Conservation (phyloP, 1,140 invertebrate species). For the Drusus annulatus region DNA sequence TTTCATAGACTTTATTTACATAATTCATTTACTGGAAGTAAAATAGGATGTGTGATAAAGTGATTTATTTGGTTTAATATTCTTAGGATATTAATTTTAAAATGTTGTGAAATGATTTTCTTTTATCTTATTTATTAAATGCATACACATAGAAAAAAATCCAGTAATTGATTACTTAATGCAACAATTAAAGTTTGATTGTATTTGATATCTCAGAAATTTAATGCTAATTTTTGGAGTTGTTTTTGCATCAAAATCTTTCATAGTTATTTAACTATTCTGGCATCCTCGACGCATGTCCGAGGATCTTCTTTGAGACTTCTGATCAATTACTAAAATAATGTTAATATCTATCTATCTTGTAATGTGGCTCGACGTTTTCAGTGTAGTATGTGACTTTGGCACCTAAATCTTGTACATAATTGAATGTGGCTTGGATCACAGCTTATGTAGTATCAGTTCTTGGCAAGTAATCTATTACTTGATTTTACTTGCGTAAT, state of each 20-base stretch:
- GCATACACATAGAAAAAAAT: slow-evolving; percentile 41
- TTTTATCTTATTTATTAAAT: slow-evolving; percentile 13
- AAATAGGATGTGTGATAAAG: slow-evolving; percentile 36
- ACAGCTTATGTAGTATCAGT: slow-evolving; percentile 60
- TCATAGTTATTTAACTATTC: slow-evolving; percentile 32
- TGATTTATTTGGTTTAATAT: slow-evolving; percentile 22
- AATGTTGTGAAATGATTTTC: slow-evolving; percentile 33
- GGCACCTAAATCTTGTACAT: slow-evolving; percentile 59
- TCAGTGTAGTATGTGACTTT: slow-evolving; percentile 58
- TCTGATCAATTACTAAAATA: slow-evolving; percentile 55
- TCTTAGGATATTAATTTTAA: slow-evolving; percentile 27
- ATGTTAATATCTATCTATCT: slow-evolving; percentile 51
- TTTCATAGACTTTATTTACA: slow-evolving; percentile 32
- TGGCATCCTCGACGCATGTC: slow-evolving; percentile 54
- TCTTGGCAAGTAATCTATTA: slow-evolving; percentile 59
- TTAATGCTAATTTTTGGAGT: slow-evolving; percentile 40
- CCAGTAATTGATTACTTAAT: slow-evolving; percentile 39
- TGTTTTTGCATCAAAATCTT: slow-evolving; percentile 40
- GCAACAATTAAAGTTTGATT: slow-evolving; percentile 37
- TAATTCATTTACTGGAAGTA: slow-evolving; percentile 29
- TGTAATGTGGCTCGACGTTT: slow-evolving; percentile 59
- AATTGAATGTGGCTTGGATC: slow-evolving; percentile 60
- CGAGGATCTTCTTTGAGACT: slow-evolving; percentile 36
- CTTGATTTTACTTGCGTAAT: slow-evolving; percentile 57
- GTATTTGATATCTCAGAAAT: slow-evolving; percentile 39